phyloP scores from a whole-genome alignment of 1,140 invertebrate genomes.

The Zophobas atratus region DNA sequence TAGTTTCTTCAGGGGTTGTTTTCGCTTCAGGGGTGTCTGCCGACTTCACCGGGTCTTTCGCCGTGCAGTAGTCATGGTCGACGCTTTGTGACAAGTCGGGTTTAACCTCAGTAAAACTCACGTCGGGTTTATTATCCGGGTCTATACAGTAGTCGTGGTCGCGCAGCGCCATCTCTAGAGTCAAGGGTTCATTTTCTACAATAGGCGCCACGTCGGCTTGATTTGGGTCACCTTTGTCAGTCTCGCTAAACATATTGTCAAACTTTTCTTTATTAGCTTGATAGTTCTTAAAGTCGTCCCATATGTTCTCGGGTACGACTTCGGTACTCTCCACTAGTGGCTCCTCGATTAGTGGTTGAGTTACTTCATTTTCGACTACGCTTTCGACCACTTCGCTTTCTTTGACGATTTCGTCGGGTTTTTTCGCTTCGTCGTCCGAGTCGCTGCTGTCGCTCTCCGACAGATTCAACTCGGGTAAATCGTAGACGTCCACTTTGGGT shows the following conservation, averaged over 20 bases:
- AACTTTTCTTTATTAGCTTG: conserved; percentile 73
- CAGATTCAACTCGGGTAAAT: conserved; percentile 85
- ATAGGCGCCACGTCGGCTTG: conserved; percentile 12
- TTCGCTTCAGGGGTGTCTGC: conserved; percentile 26
- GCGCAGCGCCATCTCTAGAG: conserved; percentile 65
- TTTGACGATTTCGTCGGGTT: conserved; percentile 50
- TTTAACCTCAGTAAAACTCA: conserved; percentile 60
- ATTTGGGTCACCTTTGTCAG: neutral
- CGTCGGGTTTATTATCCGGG: conserved; percentile 55
- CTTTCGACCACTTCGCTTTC: conserved; percentile 52
- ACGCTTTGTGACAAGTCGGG: conserved; percentile 65
- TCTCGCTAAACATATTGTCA: conserved; percentile 58
- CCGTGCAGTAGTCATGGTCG: conserved; percentile 79
- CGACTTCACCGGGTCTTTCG: conserved; percentile 43
- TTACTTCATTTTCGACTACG: conserved; percentile 54
- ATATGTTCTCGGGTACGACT: conserved; percentile 79
- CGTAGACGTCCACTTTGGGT: conserved; percentile 75
- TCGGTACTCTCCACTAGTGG: conserved; percentile 54
- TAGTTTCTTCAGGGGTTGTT: conserved; percentile 38
- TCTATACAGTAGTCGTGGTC: conserved; percentile 72
- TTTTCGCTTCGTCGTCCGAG: conserved; percentile 74
- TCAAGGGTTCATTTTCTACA: conserved; percentile 21
- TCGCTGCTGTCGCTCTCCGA: conserved; percentile 86
- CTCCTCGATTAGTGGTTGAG: conserved; percentile 4
- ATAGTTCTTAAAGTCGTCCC: conserved; percentile 86